A percentile compares a stretch with the other conserved stretches of the same genome.
phyloP scores from a whole-genome alignment of 2,888 invertebrate species.

The Spisula solida region DNA sequence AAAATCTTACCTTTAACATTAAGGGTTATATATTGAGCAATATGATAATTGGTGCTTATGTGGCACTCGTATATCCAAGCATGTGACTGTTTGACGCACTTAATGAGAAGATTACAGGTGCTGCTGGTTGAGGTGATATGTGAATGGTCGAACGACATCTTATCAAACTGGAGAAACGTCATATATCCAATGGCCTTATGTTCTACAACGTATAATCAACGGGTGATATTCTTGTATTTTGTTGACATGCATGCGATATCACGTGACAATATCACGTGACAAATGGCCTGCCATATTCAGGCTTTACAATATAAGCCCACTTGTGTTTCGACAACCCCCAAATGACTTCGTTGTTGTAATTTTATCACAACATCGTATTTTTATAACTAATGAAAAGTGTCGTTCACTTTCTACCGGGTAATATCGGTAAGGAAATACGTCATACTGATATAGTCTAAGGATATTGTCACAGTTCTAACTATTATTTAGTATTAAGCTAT shows the following conservation, averaged over 20 bases:
- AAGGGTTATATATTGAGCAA: conserved; percentile 73
- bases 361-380: too few species aligned
- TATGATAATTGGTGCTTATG: conserved; percentile 73
- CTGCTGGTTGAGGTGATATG: conserved; percentile 63
- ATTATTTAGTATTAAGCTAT: too few species aligned
- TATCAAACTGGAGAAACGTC: conserved; percentile 77
- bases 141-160: conserved; percentile 71
- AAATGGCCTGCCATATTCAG: not conserved
- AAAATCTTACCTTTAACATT: conserved; percentile 75
- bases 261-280: not conserved
- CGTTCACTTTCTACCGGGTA: too few species aligned
- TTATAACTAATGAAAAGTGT: too few species aligned
- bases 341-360: too few species aligned
- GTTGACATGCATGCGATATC: not conserved
- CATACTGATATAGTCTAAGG: too few species aligned
- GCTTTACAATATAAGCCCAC: not conserved
- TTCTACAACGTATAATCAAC: not conserved
- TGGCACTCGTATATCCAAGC: conserved; percentile 79
- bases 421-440: too few species aligned
- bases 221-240: not conserved
- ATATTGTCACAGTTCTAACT: too few species aligned
- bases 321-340: too few species aligned
- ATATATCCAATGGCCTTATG: conserved; percentile 79
- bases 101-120: conserved; percentile 77
- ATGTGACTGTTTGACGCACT: conserved; percentile 73